These are phyloP conservation scores for Probosciger aterrimus DNA, from an alignment of 2,113 vertebrate genomes.

Conservation along the genomic window DNA sequence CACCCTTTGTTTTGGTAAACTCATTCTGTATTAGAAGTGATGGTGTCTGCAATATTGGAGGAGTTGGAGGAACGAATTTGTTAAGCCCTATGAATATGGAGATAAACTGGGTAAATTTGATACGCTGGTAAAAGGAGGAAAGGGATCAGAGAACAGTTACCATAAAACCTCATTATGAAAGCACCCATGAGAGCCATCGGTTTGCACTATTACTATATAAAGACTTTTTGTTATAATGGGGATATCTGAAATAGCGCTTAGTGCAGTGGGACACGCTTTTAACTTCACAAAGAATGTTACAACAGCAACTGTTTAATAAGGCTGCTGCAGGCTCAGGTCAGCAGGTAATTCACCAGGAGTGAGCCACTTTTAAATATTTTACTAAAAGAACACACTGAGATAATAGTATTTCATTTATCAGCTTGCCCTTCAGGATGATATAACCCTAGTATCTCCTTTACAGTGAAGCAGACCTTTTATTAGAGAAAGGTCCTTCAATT, in stretches of 20 bases:
- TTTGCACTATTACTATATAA: conserved; percentile 34
- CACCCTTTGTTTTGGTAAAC: neutral
- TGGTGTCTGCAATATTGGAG: neutral
- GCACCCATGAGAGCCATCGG: conserved; percentile 27
- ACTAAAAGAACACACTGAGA: conserved; percentile 44
- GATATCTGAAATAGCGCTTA: conserved; percentile 43
- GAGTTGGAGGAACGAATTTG: neutral
- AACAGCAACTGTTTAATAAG: conserved; percentile 60
- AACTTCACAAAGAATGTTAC: conserved; percentile 49
- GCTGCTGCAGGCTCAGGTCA: conserved; percentile 27
- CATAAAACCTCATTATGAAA: conserved; percentile 48
- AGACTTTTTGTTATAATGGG: conserved; percentile 49
- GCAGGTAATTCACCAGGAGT: conserved; percentile 63
- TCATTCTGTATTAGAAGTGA: neutral
- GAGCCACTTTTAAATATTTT: conserved; percentile 61
- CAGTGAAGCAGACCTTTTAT: conserved; percentile 21
- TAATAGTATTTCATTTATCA: conserved; percentile 52
- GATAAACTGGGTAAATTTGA: neutral
- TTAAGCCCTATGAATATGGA: neutral
- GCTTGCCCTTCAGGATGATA: conserved; percentile 22
- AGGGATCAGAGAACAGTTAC: conserved; percentile 42
- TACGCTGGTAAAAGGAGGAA: neutral
- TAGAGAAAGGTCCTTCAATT: conserved; percentile 1
- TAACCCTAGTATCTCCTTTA: neutral
- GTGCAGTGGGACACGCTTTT: conserved; percentile 17